These are phyloP conservation scores for Ischnura elegans DNA, from an alignment of 2,888 invertebrate species.

Conservation along the genomic window DNA sequence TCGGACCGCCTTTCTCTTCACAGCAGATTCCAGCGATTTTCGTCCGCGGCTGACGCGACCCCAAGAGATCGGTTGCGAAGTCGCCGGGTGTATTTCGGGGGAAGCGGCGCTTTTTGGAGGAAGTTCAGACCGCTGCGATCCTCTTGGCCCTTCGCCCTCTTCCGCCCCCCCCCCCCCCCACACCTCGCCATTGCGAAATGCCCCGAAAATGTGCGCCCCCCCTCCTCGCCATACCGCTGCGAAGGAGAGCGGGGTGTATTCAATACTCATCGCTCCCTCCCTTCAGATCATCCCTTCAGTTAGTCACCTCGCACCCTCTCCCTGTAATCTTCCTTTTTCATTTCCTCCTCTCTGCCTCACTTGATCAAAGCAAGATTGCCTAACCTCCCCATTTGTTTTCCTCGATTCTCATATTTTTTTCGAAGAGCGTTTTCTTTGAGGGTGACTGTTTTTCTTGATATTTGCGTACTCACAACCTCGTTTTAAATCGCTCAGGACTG, in stretches of 20 bases:
- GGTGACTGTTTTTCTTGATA: too few relatives aligned
- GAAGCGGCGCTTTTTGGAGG: background rate
- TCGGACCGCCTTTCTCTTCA: too few relatives aligned
- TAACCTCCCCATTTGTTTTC: background rate
- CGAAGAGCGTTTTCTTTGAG: too few relatives aligned
- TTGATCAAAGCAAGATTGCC: background rate
- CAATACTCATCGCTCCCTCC: background rate
- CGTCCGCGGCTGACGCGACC: too few relatives aligned
- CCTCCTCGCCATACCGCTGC: background rate
- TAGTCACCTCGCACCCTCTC: background rate
- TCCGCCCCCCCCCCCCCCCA: background rate
- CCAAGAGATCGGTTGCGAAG: too few relatives aligned
- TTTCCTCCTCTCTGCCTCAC: too few relatives aligned
- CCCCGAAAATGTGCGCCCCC: too few relatives aligned
- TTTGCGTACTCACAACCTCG: too few relatives aligned
- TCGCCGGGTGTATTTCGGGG: background rate
- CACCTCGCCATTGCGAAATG: background rate
- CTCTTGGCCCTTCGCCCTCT: background rate
- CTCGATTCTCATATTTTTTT: background rate
- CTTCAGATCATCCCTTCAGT: too few relatives aligned
- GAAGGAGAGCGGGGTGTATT: too few relatives aligned
- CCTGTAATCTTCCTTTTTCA: background rate
- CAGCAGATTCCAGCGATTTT: too few relatives aligned
- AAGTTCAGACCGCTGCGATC: constrained; percentile 29
- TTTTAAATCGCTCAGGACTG: too few relatives aligned